Evolutionary conservation across 2,888 invertebrate species (phyloP).

Genomic region (Meandrusa payeni): DNA sequence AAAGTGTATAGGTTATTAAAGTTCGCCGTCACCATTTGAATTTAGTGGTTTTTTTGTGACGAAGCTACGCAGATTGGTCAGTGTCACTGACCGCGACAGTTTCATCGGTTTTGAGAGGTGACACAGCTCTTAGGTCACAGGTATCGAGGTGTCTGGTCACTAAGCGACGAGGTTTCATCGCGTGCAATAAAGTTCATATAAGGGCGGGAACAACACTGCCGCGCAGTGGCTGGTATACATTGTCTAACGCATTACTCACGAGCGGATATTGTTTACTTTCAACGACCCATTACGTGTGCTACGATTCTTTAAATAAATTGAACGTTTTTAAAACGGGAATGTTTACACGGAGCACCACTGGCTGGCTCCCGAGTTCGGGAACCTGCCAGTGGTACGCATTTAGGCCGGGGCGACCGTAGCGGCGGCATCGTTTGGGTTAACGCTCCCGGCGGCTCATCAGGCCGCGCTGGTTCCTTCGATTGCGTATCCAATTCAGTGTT

Average conservation of each 20-base stretch:
- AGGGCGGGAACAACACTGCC: no score
- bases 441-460: conserved; percentile 55
- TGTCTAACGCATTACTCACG: conserved; percentile 17
- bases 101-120: no score
- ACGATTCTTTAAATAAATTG: conserved; percentile 38
- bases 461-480: conserved; percentile 47
- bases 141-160: no score
- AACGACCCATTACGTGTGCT: conserved; percentile 25
- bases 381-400: conserved; percentile 50
- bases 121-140: no score
- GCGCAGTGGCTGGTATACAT: conserved; percentile 6
- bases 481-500: conserved; percentile 33
- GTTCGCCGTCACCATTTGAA: conserved; percentile 8
- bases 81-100: no score
- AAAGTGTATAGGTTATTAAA: neutral
- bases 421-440: conserved; percentile 53
- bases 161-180: no score
- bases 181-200: no score
- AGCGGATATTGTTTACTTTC: conserved; percentile 27
- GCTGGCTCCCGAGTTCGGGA: conserved; percentile 42
- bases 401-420: conserved; percentile 54
- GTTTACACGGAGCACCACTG: conserved; percentile 56
- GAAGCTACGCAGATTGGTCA: no score
- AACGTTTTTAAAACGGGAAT: conserved; percentile 50
- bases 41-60: no score